Base-by-base conservation (phyloP, 2,888 invertebrate genomes). In the Hipparchia sbordonii region DNA sequence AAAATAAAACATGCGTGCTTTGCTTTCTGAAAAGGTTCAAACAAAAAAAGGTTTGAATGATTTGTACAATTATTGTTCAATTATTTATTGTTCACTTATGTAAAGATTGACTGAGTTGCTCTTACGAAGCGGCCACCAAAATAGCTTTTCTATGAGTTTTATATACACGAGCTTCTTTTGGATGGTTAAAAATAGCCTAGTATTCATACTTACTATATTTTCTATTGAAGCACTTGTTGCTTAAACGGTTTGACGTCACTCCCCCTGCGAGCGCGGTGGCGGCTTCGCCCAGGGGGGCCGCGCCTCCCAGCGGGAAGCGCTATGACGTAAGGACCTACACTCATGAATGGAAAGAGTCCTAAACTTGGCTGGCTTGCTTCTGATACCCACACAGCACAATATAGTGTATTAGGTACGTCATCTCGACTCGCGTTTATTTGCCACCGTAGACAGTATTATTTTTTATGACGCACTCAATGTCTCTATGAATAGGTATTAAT, bases 331-430 rank as follows among this genome's bases (percentile, higher is more conserved):
- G 82, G 79, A 81, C 85, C 84, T 84, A 88, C 83, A 82, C 90
- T 91, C 87, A 92, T 92, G 92, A 92, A 93, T 92, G 92, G 87
- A 89, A 87, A 84, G 85, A 82, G 85, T 79, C 86, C 85, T 84
- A 84, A 84, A 83, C 84, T 75, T 75, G 74, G 75, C 77, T 73
- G 70, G 65, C 76, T 74, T 67, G 66, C 48, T 72, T 72, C 69
- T 74, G 67, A 76, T 75, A 73, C 62, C 75, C 63, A 73, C 72
- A 73, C 59, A 73, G 70, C 75, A 76, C 69, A 75, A 70, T 73
- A 75, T 65, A 33, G 74, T 75, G 74, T 74, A 71, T 73, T 8
- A 7, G 8, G 6, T 77, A 76, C 72, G 74, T 75, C 76, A 75
- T 73, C 57, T 66, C 45, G 48, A 57, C 63, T 60, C 63, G 45